A percentile compares a stretch with the other conserved stretches of the same genome.
phyloP scores from a whole-genome alignment of 2,113 vertebrate genomes.

The Neofelis nebulosa region DNA sequence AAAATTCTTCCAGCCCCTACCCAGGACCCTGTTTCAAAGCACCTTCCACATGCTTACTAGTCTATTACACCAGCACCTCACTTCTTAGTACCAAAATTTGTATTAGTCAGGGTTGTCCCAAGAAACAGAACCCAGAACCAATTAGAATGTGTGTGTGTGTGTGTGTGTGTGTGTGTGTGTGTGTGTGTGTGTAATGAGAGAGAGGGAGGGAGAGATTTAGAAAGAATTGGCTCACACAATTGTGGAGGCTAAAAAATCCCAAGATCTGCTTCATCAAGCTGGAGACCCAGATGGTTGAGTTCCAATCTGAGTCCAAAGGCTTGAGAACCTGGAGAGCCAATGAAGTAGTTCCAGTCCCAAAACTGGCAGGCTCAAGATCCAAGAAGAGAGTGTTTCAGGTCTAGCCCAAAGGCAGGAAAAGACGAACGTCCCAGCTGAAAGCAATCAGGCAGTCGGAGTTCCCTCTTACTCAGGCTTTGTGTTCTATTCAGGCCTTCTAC shows the following conservation, averaged over 20 bases:
- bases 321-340: neutral
- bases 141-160: neutral
- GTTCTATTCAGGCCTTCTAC: neutral
- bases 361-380: neutral
- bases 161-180: neutral
- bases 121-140: neutral
- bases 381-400: neutral
- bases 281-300: neutral
- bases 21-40: neutral
- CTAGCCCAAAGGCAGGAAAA: neutral
- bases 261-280: neutral
- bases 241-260: neutral
- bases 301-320: neutral
- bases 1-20: neutral
- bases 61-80: neutral
- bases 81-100: neutral
- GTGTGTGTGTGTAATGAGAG: neutral
- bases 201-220: neutral
- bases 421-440: neutral
- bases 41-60: neutral
- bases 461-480: neutral
- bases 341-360: neutral
- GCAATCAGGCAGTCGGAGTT: neutral
- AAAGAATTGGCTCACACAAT: neutral
- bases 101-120: neutral